Conservation (phyloP, 2,888 invertebrate species). For the Macropis europaea region DNA sequence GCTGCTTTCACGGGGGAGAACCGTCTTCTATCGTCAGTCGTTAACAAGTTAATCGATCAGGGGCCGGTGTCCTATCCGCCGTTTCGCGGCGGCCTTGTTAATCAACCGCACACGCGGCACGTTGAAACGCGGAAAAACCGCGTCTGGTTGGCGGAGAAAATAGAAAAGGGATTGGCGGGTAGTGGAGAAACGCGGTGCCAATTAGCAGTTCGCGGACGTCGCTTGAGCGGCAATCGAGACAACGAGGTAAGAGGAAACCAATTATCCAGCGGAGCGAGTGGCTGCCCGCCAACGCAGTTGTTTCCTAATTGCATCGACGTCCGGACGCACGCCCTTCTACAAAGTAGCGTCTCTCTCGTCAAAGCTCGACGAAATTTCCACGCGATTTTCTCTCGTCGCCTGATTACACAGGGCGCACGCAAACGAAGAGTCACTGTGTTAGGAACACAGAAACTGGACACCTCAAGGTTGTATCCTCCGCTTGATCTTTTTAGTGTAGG, state of each 20-base stretch:
- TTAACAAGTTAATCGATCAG: constrained; percentile 41
- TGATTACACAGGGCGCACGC: too few relatives aligned
- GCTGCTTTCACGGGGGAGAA: constrained; percentile 5
- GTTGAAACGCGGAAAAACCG: background rate
- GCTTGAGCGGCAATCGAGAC: constrained; percentile 61
- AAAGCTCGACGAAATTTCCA: constrained; percentile 28
- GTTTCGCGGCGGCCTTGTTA: constrained; percentile 3
- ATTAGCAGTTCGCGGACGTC: constrained; percentile 62
- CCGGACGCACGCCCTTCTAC: constrained; percentile 40
- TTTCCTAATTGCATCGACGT: constrained; percentile 68
- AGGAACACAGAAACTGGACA: too few relatives aligned
- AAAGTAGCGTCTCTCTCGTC: constrained; percentile 33
- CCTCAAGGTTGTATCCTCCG: too few relatives aligned
- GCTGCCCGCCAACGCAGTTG: constrained; percentile 65
- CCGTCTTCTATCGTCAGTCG: constrained; percentile 22
- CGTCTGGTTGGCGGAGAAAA: background rate
- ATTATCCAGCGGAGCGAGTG: constrained; percentile 60
- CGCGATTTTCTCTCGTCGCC: constrained; percentile 9
- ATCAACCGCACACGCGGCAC: background rate
- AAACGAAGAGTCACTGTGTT: too few relatives aligned
- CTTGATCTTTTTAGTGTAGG: too few relatives aligned
- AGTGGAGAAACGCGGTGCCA: constrained; percentile 54
- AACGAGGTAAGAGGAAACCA: constrained; percentile 67
- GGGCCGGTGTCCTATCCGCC: background rate
- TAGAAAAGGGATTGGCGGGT: constrained; percentile 31